Evolutionary conservation across 2,888 invertebrate genomes (phyloP).

Genomic region (Malthinus flaveolus): DNA sequence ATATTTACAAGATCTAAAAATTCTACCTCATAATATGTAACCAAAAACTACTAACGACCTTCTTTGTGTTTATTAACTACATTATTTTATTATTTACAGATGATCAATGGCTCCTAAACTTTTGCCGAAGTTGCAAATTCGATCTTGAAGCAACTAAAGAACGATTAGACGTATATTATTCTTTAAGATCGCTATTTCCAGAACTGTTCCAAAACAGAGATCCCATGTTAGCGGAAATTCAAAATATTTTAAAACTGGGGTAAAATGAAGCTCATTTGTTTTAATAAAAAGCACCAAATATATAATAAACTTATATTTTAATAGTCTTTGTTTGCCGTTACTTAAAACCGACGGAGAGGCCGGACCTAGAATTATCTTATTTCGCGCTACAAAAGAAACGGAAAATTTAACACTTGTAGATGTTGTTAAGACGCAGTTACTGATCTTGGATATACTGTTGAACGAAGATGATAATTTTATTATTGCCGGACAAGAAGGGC

Average conservation of each 20-base stretch:
- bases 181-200: slow-evolving; percentile 60
- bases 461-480: slow-evolving; percentile 62
- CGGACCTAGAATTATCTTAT: neutral
- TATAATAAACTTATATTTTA: slow-evolving; percentile 33
- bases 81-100: slow-evolving; percentile 46
- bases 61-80: too few relatives aligned
- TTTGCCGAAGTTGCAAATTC: slow-evolving; percentile 60
- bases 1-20: too few relatives aligned
- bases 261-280: neutral
- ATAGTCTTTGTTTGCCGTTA: slow-evolving; percentile 4
- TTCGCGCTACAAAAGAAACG: neutral
- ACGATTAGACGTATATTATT: slow-evolving; percentile 63
- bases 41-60: too few relatives aligned
- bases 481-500: slow-evolving; percentile 57
- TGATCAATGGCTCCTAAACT: slow-evolving; percentile 59
- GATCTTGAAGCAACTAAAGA: slow-evolving; percentile 59
- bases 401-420: slow-evolving; percentile 22
- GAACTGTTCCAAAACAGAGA: slow-evolving; percentile 61
- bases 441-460: slow-evolving; percentile 61
- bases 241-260: slow-evolving; percentile 39
- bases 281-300: too few relatives aligned
- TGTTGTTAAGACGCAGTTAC: slow-evolving; percentile 56
- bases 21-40: too few relatives aligned
- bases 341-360: neutral
- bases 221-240: slow-evolving; percentile 45